Evolutionary conservation across 2,113 vertebrate genomes (phyloP), one percentile per base, ranked within the genome.

Genomic region (Proterorhinus semilunaris): DNA sequence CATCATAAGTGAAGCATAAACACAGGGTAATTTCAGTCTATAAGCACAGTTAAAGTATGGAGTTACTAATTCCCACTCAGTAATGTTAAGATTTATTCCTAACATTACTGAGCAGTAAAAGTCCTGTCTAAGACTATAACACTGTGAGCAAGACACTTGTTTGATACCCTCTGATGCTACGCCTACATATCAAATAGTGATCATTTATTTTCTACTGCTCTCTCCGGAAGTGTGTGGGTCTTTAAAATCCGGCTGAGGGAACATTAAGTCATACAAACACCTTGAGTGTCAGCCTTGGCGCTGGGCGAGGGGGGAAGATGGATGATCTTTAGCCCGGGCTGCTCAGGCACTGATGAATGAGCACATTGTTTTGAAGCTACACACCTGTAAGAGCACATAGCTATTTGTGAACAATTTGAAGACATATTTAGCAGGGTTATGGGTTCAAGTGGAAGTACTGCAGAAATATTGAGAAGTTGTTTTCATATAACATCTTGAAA

Each of bases 201-300:
- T 36, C 3, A 51, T 51, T 51, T 11, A 11, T 51, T 6, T 13
- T 51, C 27, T 6, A 12, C 58, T 61, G 58, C 58, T 61, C 58
- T 45, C 42, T 43, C 36, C 2, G 48, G 73, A 52, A 58, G 74
- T 64, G 79, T 13, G 59, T 7, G 53, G 63, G 55, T 75, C 71
- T 76, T 78, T 62, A 72, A 81, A 87, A 81, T 80, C 79, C 81
- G 78, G 76, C 66, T 82, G 86, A 85, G 82, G 72, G 81, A 84
- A 87, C 90, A 92, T 93, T 91, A 91, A 92, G 90, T 90, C 89
- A 91, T 91, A 91, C 90, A 89, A 92, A 93, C 88, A 92, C 89
- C 89, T 91, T 91, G 87, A 90, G 87, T 91, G 89, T 89, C 91
- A 92, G 89, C 87, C 90, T 86, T 90, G 90, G 87, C 84, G 87